These are phyloP conservation scores for Meloe dianella DNA, from an alignment of 2,888 invertebrate species.

Conservation along the genomic window DNA sequence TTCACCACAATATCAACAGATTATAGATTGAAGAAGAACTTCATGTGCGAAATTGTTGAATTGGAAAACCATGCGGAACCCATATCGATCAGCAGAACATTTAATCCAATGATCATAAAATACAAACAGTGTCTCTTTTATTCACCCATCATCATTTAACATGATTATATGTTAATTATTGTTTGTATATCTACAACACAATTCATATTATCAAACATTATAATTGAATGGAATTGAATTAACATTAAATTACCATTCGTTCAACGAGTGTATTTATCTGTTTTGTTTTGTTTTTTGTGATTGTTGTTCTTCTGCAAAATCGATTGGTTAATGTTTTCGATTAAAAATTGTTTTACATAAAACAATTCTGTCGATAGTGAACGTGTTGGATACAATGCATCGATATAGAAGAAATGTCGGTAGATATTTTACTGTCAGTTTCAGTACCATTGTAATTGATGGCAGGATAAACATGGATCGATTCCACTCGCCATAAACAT, in stretches of 20 bases:
- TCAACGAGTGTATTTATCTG: too few species aligned
- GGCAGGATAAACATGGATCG: conserved; percentile 27
- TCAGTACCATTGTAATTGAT: conserved; percentile 27
- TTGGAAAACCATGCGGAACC: background rate
- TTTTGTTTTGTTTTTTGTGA: background rate
- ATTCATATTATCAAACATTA: too few species aligned
- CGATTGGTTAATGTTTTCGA: background rate
- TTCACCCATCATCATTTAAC: too few species aligned
- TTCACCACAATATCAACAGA: background rate
- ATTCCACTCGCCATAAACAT: conserved; percentile 21
- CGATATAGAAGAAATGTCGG: conserved; percentile 20
- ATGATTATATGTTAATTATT: too few species aligned
- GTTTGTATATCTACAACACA: too few species aligned
- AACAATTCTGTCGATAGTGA: conserved; percentile 4
- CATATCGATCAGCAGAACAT: background rate
- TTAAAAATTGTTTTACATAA: conserved; percentile 19
- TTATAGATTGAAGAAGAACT: background rate
- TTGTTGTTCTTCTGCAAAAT: too few species aligned
- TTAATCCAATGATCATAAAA: too few species aligned
- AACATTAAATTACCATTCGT: too few species aligned
- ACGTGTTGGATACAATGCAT: conserved; percentile 25
- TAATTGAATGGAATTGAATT: too few species aligned
- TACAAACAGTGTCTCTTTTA: too few species aligned
- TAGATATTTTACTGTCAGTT: conserved; percentile 27
- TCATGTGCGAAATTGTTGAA: background rate